phyloP scores from a whole-genome alignment of 2,113 vertebrate species.

The Smithornis capensis region DNA sequence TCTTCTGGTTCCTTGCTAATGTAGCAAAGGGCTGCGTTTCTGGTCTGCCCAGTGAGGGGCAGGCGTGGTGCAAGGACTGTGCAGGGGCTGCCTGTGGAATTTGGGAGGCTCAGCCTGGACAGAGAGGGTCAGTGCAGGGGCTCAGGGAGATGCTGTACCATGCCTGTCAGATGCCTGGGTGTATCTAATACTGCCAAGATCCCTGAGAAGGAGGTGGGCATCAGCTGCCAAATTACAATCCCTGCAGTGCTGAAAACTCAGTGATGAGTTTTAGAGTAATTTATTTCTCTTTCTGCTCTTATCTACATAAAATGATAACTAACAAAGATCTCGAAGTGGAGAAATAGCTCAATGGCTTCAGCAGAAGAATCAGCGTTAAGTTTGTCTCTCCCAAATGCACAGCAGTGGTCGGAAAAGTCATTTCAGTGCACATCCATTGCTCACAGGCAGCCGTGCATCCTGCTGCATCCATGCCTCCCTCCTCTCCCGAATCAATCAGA shows the following conservation, averaged over 20 bases:
- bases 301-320: not conserved
- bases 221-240: not conserved
- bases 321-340: not conserved
- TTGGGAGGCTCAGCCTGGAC: not conserved
- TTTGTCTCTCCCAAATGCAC: not conserved
- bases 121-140: not conserved
- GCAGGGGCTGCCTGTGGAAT: not conserved
- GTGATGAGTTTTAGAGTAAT: not conserved
- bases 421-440: accelerated
- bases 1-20: not conserved
- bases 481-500: not conserved
- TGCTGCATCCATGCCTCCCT: not conserved
- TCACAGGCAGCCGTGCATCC: accelerated
- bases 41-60: not conserved
- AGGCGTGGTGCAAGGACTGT: not conserved
- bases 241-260: accelerated
- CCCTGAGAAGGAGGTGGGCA: not conserved
- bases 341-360: not conserved
- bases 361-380: not conserved
- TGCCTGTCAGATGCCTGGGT: not conserved
- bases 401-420: not conserved
- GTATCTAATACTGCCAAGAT: accelerated
- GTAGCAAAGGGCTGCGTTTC: not conserved
- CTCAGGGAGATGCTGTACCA: not conserved
- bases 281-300: not conserved